Evolutionary conservation across 2,797 vertebrate genomes (phyloP).

Genomic region (Gymnoscopelus microlampas): DNA sequence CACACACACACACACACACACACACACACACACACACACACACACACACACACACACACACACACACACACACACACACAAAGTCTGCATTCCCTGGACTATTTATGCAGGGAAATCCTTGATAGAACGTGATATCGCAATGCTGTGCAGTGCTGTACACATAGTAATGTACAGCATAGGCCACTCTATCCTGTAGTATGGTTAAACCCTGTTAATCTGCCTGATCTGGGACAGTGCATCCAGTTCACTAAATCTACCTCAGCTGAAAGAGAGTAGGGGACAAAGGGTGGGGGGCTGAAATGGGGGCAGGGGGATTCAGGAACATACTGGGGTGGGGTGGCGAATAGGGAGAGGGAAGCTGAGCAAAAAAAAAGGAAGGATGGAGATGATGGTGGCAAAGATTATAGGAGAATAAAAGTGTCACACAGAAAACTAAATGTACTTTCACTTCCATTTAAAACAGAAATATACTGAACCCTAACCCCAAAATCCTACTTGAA

Average conservation of each 20-base stretch:
- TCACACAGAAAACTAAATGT: too few species aligned
- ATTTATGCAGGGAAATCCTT: conserved; percentile 7
- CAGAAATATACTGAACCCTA: too few species aligned
- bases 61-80: too few species aligned
- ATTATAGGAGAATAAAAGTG: conserved; percentile 38
- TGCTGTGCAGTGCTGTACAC: conserved; percentile 35
- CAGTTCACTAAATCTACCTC: conserved; percentile 40
- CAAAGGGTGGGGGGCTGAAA: conserved; percentile 19
- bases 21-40: not conserved
- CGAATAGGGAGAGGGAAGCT: conserved; percentile 30
- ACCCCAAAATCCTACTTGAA: too few species aligned
- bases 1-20: not conserved
- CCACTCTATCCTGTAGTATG: conserved; percentile 6
- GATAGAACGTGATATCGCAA: not conserved
- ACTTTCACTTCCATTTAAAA: too few species aligned
- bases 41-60: not conserved
- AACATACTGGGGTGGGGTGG: conserved; percentile 6
- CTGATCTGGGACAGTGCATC: conserved; percentile 62
- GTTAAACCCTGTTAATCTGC: conserved; percentile 71
- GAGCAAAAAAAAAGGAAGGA: conserved; percentile 44
- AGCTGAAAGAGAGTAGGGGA: conserved; percentile 44
- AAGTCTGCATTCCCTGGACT: not conserved
- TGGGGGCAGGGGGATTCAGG: not conserved
- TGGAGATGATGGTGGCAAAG: conserved; percentile 29
- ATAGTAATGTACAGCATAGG: conserved; percentile 43